Conservation (phyloP, 2,113 vertebrate genomes). For the Nymphicus hollandicus region DNA sequence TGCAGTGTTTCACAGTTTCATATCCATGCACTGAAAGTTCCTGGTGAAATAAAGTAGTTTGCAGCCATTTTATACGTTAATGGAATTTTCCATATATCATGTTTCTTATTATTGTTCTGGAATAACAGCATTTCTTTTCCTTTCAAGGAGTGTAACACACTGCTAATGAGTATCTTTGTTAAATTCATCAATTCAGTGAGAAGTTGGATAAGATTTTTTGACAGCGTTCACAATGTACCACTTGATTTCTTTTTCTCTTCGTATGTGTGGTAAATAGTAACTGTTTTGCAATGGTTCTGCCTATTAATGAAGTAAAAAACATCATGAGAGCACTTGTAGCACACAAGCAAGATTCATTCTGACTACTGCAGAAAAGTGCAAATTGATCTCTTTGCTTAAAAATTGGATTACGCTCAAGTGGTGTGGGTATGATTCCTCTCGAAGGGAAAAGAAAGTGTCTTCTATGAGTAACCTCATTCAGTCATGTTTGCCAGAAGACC, state of each 20-base stretch:
- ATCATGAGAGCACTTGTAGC: neutral
- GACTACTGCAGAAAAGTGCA: neutral
- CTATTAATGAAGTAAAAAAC: neutral
- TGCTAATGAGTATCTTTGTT: neutral
- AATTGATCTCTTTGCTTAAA: neutral
- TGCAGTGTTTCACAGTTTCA: neutral
- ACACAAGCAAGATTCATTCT: neutral
- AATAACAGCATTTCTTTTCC: neutral
- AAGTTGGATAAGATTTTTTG: neutral
- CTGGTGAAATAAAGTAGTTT: neutral
- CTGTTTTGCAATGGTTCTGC: neutral
- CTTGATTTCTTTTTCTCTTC: neutral
- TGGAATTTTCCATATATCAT: neutral
- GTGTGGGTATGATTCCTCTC: neutral
- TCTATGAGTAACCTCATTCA: neutral
- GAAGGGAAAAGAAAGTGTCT: neutral
- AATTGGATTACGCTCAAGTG: neutral
- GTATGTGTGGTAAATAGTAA: neutral
- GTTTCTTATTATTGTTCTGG: neutral
- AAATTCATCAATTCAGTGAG: neutral
- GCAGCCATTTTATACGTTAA: neutral
- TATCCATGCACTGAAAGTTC: neutral
- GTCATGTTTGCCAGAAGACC: neutral
- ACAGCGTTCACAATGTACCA: neutral
- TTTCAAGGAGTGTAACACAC: neutral